A percentile compares a stretch with the other conserved stretches of the same genome.
These are phyloP conservation scores for Phalangium opilio DNA, from an alignment of 2,888 invertebrate species.

Conservation along the genomic window DNA sequence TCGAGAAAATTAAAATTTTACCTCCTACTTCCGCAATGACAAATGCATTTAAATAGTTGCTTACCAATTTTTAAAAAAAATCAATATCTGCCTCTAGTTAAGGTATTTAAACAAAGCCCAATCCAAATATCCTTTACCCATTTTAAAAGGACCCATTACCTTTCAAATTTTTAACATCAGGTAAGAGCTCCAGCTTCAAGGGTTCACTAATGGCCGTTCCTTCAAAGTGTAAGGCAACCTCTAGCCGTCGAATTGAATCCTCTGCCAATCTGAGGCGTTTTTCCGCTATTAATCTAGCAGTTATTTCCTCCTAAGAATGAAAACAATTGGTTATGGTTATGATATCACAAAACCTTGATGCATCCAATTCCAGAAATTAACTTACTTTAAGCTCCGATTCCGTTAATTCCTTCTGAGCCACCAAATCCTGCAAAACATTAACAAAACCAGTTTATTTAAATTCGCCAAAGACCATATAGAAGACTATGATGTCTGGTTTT, in stretches of 20 bases:
- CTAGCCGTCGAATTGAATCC: slow-evolving; percentile 30
- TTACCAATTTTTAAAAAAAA: no score
- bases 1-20: neutral
- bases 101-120: neutral
- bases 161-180: slow-evolving; percentile 35
- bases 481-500: no score
- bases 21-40: no score
- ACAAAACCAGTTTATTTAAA: neutral
- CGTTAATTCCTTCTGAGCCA: slow-evolving; percentile 33
- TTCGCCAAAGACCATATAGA: no score
- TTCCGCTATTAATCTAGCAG: slow-evolving; percentile 34
- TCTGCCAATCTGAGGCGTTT: slow-evolving; percentile 28
- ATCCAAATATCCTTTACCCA: neutral
- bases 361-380: no score
- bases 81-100: neutral
- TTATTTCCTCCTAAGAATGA: slow-evolving; percentile 32
- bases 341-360: neutral
- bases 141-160: slow-evolving; percentile 25
- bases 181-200: slow-evolving; percentile 33
- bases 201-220: slow-evolving; percentile 25
- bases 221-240: slow-evolving; percentile 30
- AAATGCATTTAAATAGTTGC: no score
- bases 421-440: slow-evolving; percentile 28
- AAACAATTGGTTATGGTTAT: neutral
- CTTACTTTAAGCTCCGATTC: slow-evolving; percentile 32